Evolutionary conservation across 2,113 vertebrate genomes (phyloP).

Genomic region (Misgurnus anguillicaudatus): DNA sequence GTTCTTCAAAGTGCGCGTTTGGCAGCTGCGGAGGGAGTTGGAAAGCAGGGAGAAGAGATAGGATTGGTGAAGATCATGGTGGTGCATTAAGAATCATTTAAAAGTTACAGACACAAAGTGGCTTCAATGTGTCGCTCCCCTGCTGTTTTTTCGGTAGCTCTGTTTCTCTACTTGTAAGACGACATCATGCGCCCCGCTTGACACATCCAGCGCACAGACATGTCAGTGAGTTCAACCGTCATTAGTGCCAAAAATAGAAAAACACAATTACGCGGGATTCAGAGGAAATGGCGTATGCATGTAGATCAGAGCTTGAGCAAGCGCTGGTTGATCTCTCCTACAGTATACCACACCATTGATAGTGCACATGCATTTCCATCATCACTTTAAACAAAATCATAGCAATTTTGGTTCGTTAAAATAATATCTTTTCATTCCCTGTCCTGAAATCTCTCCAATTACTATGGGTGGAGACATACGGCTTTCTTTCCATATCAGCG

Average conservation of each 20-base stretch:
- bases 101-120: slow-evolving; percentile 22
- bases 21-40: background rate
- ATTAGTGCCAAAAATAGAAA: slow-evolving; percentile 40
- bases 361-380: background rate
- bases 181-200: slow-evolving; percentile 26
- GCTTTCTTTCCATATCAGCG: slow-evolving; percentile 21
- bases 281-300: slow-evolving; percentile 12
- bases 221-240: background rate
- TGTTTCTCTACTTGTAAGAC: slow-evolving; percentile 15
- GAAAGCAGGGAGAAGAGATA: background rate
- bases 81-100: slow-evolving; percentile 37
- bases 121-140: background rate
- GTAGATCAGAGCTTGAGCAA: background rate
- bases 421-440: background rate
- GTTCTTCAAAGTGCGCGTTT: slow-evolving; percentile 28
- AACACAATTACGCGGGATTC: slow-evolving; percentile 29
- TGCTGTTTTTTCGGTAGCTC: slow-evolving; percentile 22
- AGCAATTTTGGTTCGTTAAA: background rate
- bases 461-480: slow-evolving; percentile 11
- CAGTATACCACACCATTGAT: background rate
- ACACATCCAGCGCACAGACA: slow-evolving; percentile 14
- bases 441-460: slow-evolving; percentile 5
- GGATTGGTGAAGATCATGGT: slow-evolving; percentile 23
- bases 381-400: background rate
- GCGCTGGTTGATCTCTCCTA: background rate